These are phyloP conservation scores for Crossaster papposus DNA, from an alignment of 53 echinoderm and acorn worm genomes.

Conservation along the genomic window DNA sequence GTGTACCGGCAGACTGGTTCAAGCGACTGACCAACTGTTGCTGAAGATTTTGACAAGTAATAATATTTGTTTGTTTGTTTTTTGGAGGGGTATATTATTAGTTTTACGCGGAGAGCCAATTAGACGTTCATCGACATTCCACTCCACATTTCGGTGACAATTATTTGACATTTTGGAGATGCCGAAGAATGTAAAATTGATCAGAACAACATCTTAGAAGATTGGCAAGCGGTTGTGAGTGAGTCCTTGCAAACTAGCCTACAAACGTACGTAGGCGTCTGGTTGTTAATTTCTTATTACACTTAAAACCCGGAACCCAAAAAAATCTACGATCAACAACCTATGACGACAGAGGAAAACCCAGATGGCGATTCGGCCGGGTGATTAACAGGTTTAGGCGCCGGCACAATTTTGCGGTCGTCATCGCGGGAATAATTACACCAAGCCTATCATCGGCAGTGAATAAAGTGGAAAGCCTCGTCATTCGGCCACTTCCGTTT, in stretches of 20 bases:
- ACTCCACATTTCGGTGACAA: conserved; percentile 7
- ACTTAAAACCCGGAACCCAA: not conserved
- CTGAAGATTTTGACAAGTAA: conserved; percentile 14
- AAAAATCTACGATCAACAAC: not conserved
- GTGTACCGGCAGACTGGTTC: not conserved
- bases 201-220: not conserved
- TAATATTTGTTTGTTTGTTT: conserved; percentile 8
- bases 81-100: not conserved
- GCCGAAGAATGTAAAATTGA: not conserved
- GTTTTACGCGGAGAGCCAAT: not conserved
- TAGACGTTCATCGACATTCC: conserved; percentile 2
- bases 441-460: conserved; percentile 53
- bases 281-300: not conserved
- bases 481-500: conserved; percentile 52
- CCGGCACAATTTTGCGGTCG: conserved; percentile 2
- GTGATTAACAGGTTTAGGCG: conserved; percentile 18
- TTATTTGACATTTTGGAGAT: not conserved
- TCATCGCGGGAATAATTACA: conserved; percentile 35
- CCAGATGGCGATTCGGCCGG: not conserved
- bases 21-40: conserved; percentile 25
- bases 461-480: conserved; percentile 52
- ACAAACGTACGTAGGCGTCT: not conserved
- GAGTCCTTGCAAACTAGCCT: not conserved
- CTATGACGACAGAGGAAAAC: not conserved
- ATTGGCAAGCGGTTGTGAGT: not conserved